Base-by-base conservation (phyloP, 1,140 invertebrate genomes). In the Monochamus saltuarius region DNA sequence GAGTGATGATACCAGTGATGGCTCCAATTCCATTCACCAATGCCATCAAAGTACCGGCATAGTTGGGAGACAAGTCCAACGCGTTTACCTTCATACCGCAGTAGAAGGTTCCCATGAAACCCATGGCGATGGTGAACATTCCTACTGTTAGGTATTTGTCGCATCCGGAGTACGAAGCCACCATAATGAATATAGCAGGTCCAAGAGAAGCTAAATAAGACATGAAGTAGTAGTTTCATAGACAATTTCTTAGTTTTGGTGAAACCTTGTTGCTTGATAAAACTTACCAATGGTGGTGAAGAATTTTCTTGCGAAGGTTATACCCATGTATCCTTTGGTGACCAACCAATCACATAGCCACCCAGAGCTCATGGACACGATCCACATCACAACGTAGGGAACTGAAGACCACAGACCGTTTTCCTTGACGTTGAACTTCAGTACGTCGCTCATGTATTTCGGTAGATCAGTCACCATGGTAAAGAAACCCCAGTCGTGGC, bases 401-500 rank as follows among this genome's bases (percentile, higher is more conserved):
- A 89, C 57, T 0, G 88, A 83, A 2, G 87, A 88, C 19, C 87
- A 80, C 0, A 85, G 72, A 2, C 87, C 87, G 62, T 89, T 88
- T 65, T 83, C 76, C 59, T 83, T 85, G 40, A 95, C 90, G 62
- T 91, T 85, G 75, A 92, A 94, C 72, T 91, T 87, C 7, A 97
- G 78, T 1, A 95, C 89, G 74, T 90, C 87, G 62, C 88, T 88
- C 87, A 98, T 90, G 78, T 95, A 98, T 83, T 92, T 92, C 1
- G 95, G 95, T 16, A 98, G 78, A 76, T 94, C 90, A 2, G 92
- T 95, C 0, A 97, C 85, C 83, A 97, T 90, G 4, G 92, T 97
- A 73, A 96, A 97, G 75, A 95, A 92, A 29, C 91, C 92, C 93
- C 94, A 97, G 78, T 96, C 93, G 77, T 96, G 91, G 22, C 92